Conservation (phyloP, 2,113 vertebrate species). For the Thalassarche chlororhynchos region DNA sequence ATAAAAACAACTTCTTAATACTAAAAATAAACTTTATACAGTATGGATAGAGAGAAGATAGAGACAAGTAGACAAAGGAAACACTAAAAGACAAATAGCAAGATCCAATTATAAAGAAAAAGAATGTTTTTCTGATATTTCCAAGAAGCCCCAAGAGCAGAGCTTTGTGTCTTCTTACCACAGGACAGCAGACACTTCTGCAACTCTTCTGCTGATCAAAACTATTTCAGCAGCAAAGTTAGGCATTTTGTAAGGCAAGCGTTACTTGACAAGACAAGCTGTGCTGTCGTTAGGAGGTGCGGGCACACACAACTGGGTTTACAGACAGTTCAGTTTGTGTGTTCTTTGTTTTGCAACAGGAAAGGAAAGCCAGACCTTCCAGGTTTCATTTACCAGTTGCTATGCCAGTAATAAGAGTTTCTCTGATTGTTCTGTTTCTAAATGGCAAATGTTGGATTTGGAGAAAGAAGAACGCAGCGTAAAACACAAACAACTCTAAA, state of each 20-base stretch:
- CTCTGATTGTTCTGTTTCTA: neutral
- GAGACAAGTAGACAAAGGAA: neutral
- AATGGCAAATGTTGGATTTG: neutral
- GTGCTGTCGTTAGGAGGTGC: neutral
- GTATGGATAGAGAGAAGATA: neutral
- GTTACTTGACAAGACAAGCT: neutral
- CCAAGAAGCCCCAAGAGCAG: neutral
- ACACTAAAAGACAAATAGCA: neutral
- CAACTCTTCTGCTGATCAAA: constrained; percentile 8
- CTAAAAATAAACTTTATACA: neutral
- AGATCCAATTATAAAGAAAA: constrained; percentile 23
- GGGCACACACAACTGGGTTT: neutral
- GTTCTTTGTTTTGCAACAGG: constrained; percentile 14
- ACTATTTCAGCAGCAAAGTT: neutral
- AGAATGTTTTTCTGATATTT: neutral
- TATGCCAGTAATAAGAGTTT: neutral
- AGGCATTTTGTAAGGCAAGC: neutral
- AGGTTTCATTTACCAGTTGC: neutral
- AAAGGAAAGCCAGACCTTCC: constrained; percentile 7
- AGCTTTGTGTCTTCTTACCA: neutral
- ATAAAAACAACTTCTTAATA: neutral
- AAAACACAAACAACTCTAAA: neutral
- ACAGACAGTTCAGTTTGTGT: neutral
- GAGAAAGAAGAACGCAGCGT: neutral
- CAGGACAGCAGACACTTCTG: neutral